Evolutionary conservation across 2,797 vertebrate species (phyloP), one percentile per base, ranked within the genome.

Genomic region (Bucorvus abyssinicus): DNA sequence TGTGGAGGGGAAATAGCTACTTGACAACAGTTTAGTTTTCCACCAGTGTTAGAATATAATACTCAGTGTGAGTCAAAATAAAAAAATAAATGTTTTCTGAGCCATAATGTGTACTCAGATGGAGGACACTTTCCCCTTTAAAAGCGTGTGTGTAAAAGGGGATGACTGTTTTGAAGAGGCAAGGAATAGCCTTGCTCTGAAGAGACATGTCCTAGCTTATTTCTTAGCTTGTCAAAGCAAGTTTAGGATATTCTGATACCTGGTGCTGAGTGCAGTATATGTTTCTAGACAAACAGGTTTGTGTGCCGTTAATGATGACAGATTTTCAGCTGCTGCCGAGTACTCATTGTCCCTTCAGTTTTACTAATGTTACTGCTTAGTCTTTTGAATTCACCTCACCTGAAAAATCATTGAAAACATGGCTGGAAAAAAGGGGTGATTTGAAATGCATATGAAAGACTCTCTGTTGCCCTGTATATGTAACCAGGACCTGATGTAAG

Each of bases 281-380:
- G 0, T 87, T 94, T 91, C 91, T 78, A 52, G 95, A 83, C 89
- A 85, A 91, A 96, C 96, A 93, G 94, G 94, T 96, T 95, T 95
- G 50, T 89, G 81, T 80, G 75, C 71, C 83, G 14, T 56, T 89
- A 53, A 15, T 42, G 71, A 82, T 71, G 94, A 85, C 65, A 89
- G 26, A 68, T 71, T 32, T 84, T 52, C 34, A 30, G 15, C 74
- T 93, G 49, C 77, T 89, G n/a, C 56, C 77, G 67, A 49, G 47
- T 80, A 18, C 14, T 40, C 49, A 8, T 80, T 57, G 22, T 65
- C 19, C 29, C 38, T 70, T 90, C 40, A 64, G 56, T 74, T 71
- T 73, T 63, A 21, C 5, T 55, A 19, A n/a, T 87, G 75, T 83
- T 71, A 77, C 67, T 74, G 55, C n/a, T 59, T 87, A 18, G 3